Evolutionary conservation across 1,140 invertebrate genomes (phyloP).

Genomic region (Diorhabda carinulata): DNA sequence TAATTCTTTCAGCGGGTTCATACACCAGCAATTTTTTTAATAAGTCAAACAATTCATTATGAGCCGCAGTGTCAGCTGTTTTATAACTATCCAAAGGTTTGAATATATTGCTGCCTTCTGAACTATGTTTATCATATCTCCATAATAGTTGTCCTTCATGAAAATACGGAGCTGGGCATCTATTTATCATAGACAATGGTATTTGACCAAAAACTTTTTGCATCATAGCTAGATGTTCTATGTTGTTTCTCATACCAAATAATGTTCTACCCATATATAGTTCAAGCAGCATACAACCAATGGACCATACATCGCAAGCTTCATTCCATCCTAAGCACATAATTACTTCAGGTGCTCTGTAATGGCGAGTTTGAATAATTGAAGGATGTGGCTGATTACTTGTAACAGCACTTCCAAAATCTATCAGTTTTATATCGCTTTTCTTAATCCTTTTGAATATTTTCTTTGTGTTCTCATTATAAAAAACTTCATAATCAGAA

Average conservation of each 20-base stretch:
- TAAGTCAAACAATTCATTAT: too few species aligned
- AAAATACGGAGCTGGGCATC: too few species aligned
- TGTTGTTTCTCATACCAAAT: slow-evolving; percentile 99
- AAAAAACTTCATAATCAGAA: slow-evolving; percentile 83
- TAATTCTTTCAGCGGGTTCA: too few species aligned
- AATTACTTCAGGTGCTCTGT: slow-evolving; percentile 98
- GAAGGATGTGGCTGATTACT: slow-evolving; percentile 99
- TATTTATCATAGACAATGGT: slow-evolving; percentile 58
- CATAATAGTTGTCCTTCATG: too few species aligned
- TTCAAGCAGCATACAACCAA: slow-evolving; percentile 99
- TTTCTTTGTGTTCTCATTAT: slow-evolving; percentile 85
- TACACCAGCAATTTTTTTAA: too few species aligned
- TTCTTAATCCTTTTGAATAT: slow-evolving; percentile 82
- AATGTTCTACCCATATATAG: slow-evolving; percentile 96
- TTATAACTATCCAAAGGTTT: too few species aligned
- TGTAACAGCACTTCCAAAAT: slow-evolving; percentile 99
- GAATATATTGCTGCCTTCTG: too few species aligned
- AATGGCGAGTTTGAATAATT: slow-evolving; percentile 98
- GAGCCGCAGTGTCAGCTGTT: too few species aligned
- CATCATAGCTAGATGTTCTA: slow-evolving; percentile 99
- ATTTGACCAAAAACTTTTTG: slow-evolving; percentile 94
- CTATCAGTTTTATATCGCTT: slow-evolving; percentile 93
- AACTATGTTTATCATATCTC: too few species aligned
- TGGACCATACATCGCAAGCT: slow-evolving; percentile 99
- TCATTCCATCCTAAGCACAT: slow-evolving; percentile 98